Percentiles rank a stretch among this genome's conserved stretches.
Conservation (phyloP, 2,797 vertebrate species). For the Columba guinea region DNA sequence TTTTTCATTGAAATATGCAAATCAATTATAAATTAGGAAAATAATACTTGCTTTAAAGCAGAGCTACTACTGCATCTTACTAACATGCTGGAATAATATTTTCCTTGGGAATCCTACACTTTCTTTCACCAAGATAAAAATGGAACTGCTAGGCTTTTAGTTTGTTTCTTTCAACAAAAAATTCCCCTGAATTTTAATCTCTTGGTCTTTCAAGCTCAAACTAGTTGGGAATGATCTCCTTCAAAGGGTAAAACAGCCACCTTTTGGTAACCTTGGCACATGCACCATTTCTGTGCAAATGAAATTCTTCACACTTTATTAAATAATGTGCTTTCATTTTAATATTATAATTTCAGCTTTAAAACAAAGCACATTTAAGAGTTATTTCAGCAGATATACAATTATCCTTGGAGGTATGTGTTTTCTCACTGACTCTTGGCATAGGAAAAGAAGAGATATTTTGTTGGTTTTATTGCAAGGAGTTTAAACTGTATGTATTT, state of each 20-base stretch:
- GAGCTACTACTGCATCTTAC: not conserved
- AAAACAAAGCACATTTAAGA: constrained; percentile 7
- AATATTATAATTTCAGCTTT: constrained; percentile 7
- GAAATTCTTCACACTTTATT: constrained; percentile 17
- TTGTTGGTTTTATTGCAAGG: constrained; percentile 18
- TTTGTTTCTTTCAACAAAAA: not conserved
- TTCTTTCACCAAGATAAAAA: constrained; percentile 3
- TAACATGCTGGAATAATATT: not conserved
- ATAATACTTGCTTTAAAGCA: not conserved
- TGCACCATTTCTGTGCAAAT: not conserved
- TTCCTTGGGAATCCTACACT: not conserved
- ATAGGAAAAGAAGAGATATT: constrained; percentile 6
- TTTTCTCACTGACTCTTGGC: constrained; percentile 64
- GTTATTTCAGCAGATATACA: constrained; percentile 36
- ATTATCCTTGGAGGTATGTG: constrained; percentile 39
- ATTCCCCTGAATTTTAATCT: not conserved
- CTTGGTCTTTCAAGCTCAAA: not conserved
- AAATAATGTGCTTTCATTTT: constrained; percentile 22
- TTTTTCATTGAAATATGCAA: not conserved
- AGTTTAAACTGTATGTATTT: constrained; percentile 39
- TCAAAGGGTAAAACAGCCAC: not conserved
- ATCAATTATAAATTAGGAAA: not conserved
- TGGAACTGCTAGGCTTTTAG: not conserved
- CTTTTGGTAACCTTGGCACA: not conserved
- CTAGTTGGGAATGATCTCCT: not conserved